Evolutionary conservation across 2,113 vertebrate genomes (phyloP).

Genomic region (Eclectus roratus): DNA sequence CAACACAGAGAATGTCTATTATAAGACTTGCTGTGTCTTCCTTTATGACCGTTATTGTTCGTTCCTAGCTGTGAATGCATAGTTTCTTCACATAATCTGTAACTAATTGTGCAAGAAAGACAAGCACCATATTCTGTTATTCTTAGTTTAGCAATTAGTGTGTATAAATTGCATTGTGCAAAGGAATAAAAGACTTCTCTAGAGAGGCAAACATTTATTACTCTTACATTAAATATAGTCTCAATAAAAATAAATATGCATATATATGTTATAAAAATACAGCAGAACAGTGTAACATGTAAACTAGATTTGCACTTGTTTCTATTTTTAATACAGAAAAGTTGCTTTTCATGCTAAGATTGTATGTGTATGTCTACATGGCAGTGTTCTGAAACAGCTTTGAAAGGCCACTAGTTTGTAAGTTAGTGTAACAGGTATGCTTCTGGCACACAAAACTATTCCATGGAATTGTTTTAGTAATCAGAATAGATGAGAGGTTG

Average conservation of each 20-base stretch:
- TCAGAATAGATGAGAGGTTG: neutral
- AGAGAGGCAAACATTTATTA: neutral
- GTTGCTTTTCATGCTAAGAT: neutral
- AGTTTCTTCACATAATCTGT: neutral
- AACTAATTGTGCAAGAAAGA: neutral
- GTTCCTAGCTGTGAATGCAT: neutral
- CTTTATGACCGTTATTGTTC: neutral
- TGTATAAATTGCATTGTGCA: neutral
- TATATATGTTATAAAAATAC: neutral
- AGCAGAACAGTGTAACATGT: neutral
- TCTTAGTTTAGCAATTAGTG: neutral
- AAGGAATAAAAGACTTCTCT: neutral
- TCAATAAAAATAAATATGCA: neutral
- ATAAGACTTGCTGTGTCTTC: neutral
- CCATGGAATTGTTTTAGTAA: neutral
- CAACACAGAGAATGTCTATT: neutral
- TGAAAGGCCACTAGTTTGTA: neutral
- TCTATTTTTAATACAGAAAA: neutral
- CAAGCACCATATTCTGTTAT: neutral
- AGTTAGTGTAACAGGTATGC: neutral
- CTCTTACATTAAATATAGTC: neutral
- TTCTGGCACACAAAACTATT: neutral
- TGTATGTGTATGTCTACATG: fast-evolving
- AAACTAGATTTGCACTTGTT: neutral
- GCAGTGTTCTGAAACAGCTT: neutral